Evolutionary conservation across 2,797 vertebrate species (phyloP).

Genomic region (Macropus fuliginosus): DNA sequence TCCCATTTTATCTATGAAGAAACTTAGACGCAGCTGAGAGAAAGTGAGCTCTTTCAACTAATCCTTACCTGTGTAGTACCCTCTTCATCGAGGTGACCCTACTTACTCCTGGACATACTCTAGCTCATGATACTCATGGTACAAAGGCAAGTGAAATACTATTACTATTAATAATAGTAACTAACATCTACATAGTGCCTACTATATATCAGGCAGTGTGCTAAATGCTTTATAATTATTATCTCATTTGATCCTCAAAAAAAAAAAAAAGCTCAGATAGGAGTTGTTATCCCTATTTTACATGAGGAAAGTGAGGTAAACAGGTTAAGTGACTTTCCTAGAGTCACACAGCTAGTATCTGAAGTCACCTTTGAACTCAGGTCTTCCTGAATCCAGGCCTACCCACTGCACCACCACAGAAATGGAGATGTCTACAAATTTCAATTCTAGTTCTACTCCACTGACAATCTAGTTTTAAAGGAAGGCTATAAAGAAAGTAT

Average conservation of each 20-base stretch:
- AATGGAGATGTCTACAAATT: no score
- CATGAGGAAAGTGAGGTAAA: not conserved
- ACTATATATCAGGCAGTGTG: not conserved
- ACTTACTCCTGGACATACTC: not conserved
- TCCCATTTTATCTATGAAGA: not conserved
- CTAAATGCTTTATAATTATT: not conserved
- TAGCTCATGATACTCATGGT: not conserved
- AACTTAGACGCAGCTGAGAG: not conserved
- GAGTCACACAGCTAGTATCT: no score
- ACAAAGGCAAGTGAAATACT: not conserved
- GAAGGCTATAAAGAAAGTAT: not conserved
- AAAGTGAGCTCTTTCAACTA: not conserved
- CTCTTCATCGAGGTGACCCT: no score
- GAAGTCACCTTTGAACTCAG: no score
- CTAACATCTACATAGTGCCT: not conserved
- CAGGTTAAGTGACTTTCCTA: not conserved
- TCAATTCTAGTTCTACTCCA: no score
- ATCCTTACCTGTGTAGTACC: no score
- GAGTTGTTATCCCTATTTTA: not conserved
- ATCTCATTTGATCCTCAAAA: not conserved
- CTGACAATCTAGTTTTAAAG: not conserved
- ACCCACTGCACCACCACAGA: no score
- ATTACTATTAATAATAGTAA: not conserved
- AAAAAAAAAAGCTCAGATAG: not conserved
- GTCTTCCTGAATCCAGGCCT: no score